Evolutionary conservation across 92 coral and sea anemone genomes (phyloP).

Genomic region (Porites rus): DNA sequence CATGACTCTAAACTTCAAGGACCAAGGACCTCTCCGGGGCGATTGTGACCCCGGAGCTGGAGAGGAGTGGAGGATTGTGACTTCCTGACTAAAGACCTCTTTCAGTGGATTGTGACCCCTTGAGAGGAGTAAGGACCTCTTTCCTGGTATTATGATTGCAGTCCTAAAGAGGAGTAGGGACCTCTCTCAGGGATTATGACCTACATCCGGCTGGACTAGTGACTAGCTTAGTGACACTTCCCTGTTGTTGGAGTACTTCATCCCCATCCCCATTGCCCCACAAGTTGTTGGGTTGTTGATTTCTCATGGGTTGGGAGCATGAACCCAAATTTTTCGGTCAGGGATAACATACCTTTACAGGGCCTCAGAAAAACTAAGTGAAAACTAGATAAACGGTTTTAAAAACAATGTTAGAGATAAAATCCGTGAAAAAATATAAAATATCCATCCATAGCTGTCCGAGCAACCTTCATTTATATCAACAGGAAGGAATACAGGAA

Average conservation of each 20-base stretch:
- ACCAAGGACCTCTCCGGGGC: background rate
- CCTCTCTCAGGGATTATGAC: background rate
- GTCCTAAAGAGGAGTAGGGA: no score
- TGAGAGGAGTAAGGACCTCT: no score
- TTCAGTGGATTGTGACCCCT: background rate
- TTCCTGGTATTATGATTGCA: no score
- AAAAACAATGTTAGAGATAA: no score
- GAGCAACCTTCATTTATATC: no score
- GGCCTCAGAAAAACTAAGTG: no score
- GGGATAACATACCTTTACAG: no score
- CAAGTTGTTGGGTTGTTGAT: background rate
- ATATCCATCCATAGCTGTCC: no score
- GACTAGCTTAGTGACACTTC: background rate
- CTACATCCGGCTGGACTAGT: background rate
- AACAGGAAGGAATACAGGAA: no score
- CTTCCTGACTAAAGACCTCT: conserved; percentile 2
- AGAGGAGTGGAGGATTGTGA: background rate
- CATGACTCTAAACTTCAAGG: background rate
- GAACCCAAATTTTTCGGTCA: background rate
- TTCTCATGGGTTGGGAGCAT: background rate
- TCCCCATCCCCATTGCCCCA: background rate
- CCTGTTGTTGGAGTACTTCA: background rate
- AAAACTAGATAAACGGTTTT: no score
- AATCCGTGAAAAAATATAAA: no score
- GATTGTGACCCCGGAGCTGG: background rate